Evolutionary conservation across 2,113 vertebrate species (phyloP).

Genomic region (Psophia crepitans): DNA sequence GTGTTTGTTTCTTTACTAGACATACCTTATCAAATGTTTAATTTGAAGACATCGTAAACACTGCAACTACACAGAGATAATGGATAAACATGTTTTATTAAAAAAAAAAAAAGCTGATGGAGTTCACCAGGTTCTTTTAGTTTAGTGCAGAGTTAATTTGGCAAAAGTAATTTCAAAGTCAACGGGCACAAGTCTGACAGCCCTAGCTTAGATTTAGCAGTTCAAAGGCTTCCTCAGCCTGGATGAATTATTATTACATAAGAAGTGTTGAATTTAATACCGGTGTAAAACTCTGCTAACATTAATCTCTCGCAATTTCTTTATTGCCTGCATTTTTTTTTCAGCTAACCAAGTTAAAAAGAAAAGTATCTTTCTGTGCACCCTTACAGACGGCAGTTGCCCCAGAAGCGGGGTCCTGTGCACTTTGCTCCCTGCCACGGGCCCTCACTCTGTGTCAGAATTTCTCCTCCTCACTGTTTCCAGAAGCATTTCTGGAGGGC

Average conservation of each 20-base stretch:
- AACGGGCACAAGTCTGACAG: neutral
- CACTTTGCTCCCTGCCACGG: neutral
- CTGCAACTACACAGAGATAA: neutral
- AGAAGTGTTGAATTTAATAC: neutral
- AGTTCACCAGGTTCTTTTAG: neutral
- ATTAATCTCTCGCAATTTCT: neutral
- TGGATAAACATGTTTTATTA: neutral
- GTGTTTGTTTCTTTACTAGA: neutral
- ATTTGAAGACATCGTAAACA: neutral
- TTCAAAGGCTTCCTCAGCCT: neutral
- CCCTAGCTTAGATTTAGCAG: neutral
- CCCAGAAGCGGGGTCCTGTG: accelerated
- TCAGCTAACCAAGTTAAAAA: neutral
- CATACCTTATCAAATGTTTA: neutral
- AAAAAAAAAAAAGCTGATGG: neutral
- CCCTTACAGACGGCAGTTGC: accelerated
- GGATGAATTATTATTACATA: neutral
- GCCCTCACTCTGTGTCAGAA: neutral
- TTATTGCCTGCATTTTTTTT: neutral
- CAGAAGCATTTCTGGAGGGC: slow-evolving; percentile 63
- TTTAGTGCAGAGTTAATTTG: neutral
- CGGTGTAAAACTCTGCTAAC: accelerated
- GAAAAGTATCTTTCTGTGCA: neutral
- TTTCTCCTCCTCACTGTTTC: slow-evolving; percentile 39
- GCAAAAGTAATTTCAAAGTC: neutral